These are phyloP conservation scores for Tylochromis polylepis DNA, from an alignment of 2,113 vertebrate species.

Conservation along the genomic window DNA sequence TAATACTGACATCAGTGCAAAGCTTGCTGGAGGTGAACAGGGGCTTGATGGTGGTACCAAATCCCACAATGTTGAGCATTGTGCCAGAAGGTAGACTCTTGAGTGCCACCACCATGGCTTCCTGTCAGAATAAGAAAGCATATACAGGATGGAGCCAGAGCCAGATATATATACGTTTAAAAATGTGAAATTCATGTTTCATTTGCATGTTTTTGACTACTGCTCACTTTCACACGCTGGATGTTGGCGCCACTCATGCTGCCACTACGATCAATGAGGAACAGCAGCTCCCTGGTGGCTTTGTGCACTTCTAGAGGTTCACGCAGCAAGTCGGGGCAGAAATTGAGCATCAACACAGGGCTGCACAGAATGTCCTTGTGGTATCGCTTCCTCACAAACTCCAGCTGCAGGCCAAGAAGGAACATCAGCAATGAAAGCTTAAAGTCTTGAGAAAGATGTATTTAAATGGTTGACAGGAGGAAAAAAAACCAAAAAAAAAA, in stretches of 20 bases:
- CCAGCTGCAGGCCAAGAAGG: conserved; percentile 72
- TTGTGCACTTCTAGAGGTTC: conserved; percentile 76
- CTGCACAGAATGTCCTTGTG: conserved; percentile 93
- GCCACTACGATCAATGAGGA: conserved; percentile 80
- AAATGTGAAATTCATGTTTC: neutral
- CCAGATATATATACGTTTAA: neutral
- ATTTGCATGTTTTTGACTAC: neutral
- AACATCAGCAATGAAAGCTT: neutral
- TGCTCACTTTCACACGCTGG: conserved; percentile 75
- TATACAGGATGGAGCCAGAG: neutral
- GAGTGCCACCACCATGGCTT: conserved; percentile 85
- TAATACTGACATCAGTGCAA: conserved; percentile 81
- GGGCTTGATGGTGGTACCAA: conserved; percentile 74
- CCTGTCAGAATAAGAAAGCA: conserved; percentile 66
- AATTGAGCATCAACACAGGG: conserved; percentile 93
- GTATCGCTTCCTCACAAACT: conserved; percentile 88
- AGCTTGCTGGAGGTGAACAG: conserved; percentile 84
- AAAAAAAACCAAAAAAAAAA: conserved; percentile 46
- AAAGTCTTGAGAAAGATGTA: neutral
- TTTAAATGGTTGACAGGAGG: neutral
- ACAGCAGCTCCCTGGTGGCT: conserved; percentile 84
- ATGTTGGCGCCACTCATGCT: conserved; percentile 71
- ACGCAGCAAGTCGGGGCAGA: conserved; percentile 80
- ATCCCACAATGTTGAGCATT: conserved; percentile 81
- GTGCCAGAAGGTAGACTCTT: conserved; percentile 88